Evolutionary conservation across 2,113 vertebrate species (phyloP), one percentile per base, ranked within the genome.

Genomic region (Hiodon alosoides): DNA sequence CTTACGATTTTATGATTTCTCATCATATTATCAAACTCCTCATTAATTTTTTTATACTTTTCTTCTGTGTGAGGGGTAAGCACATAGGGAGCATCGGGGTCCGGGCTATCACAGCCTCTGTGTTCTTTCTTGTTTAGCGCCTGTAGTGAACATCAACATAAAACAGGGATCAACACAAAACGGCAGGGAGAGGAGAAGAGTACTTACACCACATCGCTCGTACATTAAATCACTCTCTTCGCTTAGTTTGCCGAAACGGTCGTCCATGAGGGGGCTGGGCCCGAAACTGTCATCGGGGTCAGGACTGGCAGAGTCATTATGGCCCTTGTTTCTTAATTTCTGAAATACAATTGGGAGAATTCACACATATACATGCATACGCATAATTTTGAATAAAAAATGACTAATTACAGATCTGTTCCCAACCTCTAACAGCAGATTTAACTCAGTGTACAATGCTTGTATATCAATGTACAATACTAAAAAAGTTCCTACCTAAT

Each of bases 1-100:
- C 91, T 92, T 97, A 98, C 94, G 94, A 99, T 96, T 94, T 98
- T 99, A 97, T 99, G 97, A 96, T 96, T 99, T 95, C 97, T 90
- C 97, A 99, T 99, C 97, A 99, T 99, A 96, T 99, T 98, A 98
- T 99, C 97, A 97, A 99, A 99, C 88, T 99, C 97, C 94, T 99
- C 97, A 94, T 99, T 98, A 93, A 99, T 99, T 98, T 99, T 99
- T 97, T 99, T 98, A 95, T 99, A 99, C 89, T 99, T 99, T 93
- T 99, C 97, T 94, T 99, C 96, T 89, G 97, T 99, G 91, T 98
- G 97, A 89, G 97, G 97, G 86, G 97, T 99, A 92, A 99, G 96
- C 93, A 99, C 96, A 94, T 96, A 99, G 89, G 97, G 96, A 91
- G 94, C 93, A 82, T 99, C 97, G 78, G 97, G 97, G 90, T 99